Conservation (phyloP, 2,113 vertebrate genomes). For the Struthio camelus region DNA sequence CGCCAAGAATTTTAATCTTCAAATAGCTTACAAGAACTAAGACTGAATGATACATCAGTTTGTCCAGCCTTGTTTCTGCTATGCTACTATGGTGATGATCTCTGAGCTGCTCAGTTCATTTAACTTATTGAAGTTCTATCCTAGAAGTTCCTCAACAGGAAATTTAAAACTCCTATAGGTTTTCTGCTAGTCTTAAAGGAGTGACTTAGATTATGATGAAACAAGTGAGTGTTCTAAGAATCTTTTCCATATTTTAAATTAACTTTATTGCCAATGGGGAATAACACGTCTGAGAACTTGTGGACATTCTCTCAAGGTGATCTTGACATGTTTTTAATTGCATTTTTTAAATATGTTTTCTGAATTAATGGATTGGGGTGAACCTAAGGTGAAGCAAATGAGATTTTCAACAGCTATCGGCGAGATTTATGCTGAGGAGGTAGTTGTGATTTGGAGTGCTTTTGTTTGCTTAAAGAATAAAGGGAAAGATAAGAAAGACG, state of each 20-base stretch:
- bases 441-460: neutral
- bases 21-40: neutral
- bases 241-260: neutral
- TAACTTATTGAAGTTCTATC: neutral
- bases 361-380: neutral
- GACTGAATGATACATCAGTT: neutral
- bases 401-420: neutral
- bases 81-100: neutral
- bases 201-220: neutral
- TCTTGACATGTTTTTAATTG: neutral
- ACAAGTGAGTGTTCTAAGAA: neutral
- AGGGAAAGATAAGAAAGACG: neutral
- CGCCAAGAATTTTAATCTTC: slow-evolving; percentile 39
- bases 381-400: neutral
- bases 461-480: neutral
- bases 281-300: rapidly evolving
- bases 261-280: neutral
- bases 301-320: neutral
- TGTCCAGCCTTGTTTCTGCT: neutral
- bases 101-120: slow-evolving; percentile 28
- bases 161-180: neutral
- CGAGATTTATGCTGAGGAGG: neutral
- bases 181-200: slow-evolving; percentile 7
- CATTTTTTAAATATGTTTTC: neutral
- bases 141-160: neutral